A percentile compares a stretch with the other conserved stretches of the same genome.
phyloP scores from a whole-genome alignment of 64 coral and sea anemone species.

The Catalaphyllia jardinei region DNA sequence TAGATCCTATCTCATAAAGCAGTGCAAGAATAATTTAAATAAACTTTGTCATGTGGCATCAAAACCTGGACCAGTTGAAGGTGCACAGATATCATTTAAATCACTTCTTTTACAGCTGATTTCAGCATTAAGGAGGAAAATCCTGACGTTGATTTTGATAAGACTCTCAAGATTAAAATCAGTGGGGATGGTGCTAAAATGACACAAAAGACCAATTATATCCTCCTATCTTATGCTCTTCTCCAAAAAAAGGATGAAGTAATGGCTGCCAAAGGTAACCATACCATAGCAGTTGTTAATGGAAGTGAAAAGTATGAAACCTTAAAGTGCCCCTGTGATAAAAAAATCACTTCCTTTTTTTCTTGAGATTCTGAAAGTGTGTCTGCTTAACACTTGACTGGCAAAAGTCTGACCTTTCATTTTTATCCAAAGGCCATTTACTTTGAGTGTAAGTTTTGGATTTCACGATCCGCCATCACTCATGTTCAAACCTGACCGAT shows the following conservation, averaged over 20 bases:
- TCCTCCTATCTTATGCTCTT: slow-evolving; percentile 46
- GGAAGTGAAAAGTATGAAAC: slow-evolving; percentile 55
- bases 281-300: slow-evolving; percentile 32
- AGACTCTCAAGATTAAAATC: slow-evolving; percentile 69
- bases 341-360: no score
- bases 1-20: slow-evolving; percentile 27
- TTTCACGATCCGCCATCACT: no score
- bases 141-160: slow-evolving; percentile 16
- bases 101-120: slow-evolving; percentile 54
- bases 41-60: slow-evolving; percentile 11
- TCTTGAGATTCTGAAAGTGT: no score
- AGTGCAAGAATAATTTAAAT: slow-evolving; percentile 28
- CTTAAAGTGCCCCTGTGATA: no score
- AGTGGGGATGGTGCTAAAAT: slow-evolving; percentile 62
- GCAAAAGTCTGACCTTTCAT: no score
- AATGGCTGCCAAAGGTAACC: slow-evolving; percentile 21
- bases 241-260: slow-evolving; percentile 45
- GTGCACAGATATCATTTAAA: slow-evolving; percentile 36
- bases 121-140: slow-evolving; percentile 36
- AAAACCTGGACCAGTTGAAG: background rate
- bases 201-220: slow-evolving; percentile 40
- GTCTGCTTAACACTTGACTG: no score
- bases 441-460: no score
- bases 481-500: no score
- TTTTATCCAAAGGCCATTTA: no score